Evolutionary conservation across 2,797 vertebrate species (phyloP), one percentile per base, ranked within the genome.

Genomic region (Girardinus metallicus): DNA sequence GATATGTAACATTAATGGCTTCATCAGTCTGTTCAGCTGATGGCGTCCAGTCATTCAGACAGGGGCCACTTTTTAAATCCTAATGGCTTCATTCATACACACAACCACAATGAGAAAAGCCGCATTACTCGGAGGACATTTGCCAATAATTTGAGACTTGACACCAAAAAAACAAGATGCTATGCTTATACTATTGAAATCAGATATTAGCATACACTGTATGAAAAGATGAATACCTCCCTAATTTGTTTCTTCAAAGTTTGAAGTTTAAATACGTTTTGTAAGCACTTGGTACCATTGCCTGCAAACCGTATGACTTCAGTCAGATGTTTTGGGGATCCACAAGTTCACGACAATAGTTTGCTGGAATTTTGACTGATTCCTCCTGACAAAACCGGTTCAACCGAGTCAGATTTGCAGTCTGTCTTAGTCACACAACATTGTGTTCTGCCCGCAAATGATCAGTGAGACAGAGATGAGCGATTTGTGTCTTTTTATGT

Each of bases 1-100:
- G 21, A 73, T 77, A 49, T 73, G 66, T 76, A 62, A 62, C 53
- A 41, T 72, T 76, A 77, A 77, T 77, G 55, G 55, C 53, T 73
- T 29, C 70, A 77, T 81, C 57, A 77, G 29, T 77, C 70, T 53
- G 55, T 77, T 73, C 15, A 43, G 73, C 47, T 31, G 26, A 51
- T 2, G 26, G 36, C 36, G 21, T 66, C 68, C 74, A 41, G 43
- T 76, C 44, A 62, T 21, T 81, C 75, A 76, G 51, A 76, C 51
- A 47, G 64, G 29, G 46, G 9, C 29, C 68, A 41, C 57, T 73
- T 77, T 66, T 76, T 13, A 72, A 57, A 39, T 41, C 5, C 70
- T 79, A 36, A 64, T 51, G 78, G n/a, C 29, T 74, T 51, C 78
- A n/a, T 79, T 76, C 36, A 31, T 62, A 39, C 46, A 5, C 7